Evolutionary conservation across 1,140 invertebrate species (phyloP), one percentile per base, ranked within the genome.

Genomic region (Drosophila nigromelanica): DNA sequence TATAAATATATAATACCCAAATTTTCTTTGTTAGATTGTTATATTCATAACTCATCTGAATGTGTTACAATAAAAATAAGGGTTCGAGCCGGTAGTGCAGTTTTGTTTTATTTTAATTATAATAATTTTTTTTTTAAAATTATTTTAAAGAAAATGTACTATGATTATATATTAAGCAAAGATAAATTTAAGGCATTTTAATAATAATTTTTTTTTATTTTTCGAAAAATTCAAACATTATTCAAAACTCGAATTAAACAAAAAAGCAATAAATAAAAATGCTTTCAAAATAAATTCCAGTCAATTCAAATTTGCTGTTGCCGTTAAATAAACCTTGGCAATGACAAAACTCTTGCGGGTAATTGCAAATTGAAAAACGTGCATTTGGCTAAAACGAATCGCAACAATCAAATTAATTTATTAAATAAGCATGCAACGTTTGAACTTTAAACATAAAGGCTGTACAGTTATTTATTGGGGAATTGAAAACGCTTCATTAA

Each of bases 281-380:
- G 21, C 10, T 6, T 35, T 35, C 51, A 62, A 54, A 70, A 66
- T 39, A 70, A 78, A 69, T 48, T 66, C 50, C 50, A 54, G 60
- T 66, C 54, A 43, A 77, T 73, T 62, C 50, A 39, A 45, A 59
- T 76, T 54, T 63, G 52, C 37, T 12, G 21, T 35, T 48, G 55
- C 63, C 54, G 27, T 40, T 60, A 60, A 39, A 15, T 63, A 60
- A 78, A 70, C 81, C 81, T 86, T 86, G 81, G 54, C 81, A 87
- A 86, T 86, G 81, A 78, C 82, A 80, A 73, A 82, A 68, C 50
- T 60, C 33, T 64, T 59, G 33, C 60, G 45, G 55, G 73, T 85
- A 83, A 86, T 86, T 81, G 81, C 82, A 78, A 87, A 87, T 86
- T 68, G 81, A 78, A 80, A 86, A 87, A 87, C 81, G 81, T 86